phyloP scores from a whole-genome alignment of 2,797 vertebrate genomes.

The Urosaurus nigricauda region DNA sequence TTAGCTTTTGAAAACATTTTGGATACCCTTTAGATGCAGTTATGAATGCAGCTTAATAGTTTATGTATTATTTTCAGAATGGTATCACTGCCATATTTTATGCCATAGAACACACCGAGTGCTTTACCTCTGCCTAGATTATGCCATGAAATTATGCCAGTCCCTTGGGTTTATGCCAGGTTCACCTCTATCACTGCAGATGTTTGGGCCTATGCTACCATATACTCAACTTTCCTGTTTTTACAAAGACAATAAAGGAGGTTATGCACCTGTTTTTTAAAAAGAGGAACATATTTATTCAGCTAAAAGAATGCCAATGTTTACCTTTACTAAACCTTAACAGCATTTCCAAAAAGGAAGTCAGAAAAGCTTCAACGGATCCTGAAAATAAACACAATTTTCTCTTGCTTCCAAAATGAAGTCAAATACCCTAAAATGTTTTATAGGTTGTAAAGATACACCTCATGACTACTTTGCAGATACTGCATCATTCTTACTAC shows the following conservation, averaged over 20 bases:
- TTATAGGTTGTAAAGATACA: conserved; percentile 13
- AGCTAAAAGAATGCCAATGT: background rate
- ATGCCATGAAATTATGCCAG: background rate
- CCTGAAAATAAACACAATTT: background rate
- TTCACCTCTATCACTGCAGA: background rate
- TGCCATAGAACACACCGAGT: no score
- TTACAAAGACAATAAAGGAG: background rate
- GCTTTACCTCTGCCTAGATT: background rate
- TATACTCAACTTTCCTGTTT: conserved; percentile 40
- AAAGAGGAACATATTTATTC: conserved; percentile 2
- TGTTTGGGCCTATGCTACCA: background rate
- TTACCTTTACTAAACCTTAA: background rate
- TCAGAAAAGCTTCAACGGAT: conserved; percentile 3
- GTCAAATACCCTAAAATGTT: conserved; percentile 33
- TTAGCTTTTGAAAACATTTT: background rate
- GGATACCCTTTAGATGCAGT: background rate
- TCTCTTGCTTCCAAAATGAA: background rate
- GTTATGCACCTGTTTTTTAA: no score
- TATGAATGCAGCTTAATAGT: background rate
- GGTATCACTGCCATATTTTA: no score
- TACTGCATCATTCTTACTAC: conserved; percentile 37
- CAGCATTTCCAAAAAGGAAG: background rate
- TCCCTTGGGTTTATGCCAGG: background rate
- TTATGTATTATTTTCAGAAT: background rate
- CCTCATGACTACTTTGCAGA: conserved; percentile 24